phyloP scores from a whole-genome alignment of 37 sponge, comb jelly and placozoan genomes.

The Sycon ciliatum region DNA sequence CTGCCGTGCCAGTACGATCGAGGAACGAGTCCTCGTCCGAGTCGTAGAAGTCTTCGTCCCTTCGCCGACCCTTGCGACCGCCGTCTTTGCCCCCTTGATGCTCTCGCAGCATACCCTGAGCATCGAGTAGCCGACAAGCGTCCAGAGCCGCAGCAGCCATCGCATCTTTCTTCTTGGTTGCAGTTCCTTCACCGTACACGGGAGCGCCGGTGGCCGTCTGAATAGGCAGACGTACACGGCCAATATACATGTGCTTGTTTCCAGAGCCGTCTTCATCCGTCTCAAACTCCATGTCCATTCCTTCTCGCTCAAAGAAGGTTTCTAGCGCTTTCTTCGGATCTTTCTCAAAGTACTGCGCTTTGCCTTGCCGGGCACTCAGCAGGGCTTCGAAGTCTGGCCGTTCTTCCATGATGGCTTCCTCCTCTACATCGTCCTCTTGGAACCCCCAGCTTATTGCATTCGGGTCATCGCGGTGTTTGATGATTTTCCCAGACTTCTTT shows the following conservation, averaged over 20 bases:
- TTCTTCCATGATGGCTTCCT: neutral
- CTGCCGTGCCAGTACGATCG: slow-evolving; percentile 79
- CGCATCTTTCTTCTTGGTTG: slow-evolving; percentile 83
- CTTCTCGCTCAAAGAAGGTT: slow-evolving; percentile 83
- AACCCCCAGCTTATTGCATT: neutral
- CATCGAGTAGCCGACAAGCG: slow-evolving; percentile 73
- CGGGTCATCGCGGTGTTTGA: neutral
- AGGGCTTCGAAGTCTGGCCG: neutral
- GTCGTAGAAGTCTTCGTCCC: slow-evolving; percentile 83
- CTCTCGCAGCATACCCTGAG: slow-evolving; percentile 62
- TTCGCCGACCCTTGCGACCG: neutral
- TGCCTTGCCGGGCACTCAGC: too few relatives aligned
- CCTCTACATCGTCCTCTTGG: slow-evolving; percentile 5
- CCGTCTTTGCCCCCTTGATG: neutral
- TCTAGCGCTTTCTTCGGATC: slow-evolving; percentile 83
- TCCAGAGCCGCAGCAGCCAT: slow-evolving; percentile 71
- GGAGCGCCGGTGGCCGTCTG: slow-evolving; percentile 52
- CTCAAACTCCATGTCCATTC: slow-evolving; percentile 75
- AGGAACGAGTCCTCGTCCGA: slow-evolving; percentile 95
- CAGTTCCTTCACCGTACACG: slow-evolving; percentile 64
- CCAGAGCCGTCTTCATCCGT: slow-evolving; percentile 48
- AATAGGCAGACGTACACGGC: slow-evolving; percentile 56
- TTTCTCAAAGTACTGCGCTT: slow-evolving; percentile 69
- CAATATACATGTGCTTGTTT: slow-evolving; percentile 24
- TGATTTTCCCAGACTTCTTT: too few relatives aligned